Base-by-base conservation (phyloP, 2,113 vertebrate genomes). In the Triplophysa dalaica region DNA sequence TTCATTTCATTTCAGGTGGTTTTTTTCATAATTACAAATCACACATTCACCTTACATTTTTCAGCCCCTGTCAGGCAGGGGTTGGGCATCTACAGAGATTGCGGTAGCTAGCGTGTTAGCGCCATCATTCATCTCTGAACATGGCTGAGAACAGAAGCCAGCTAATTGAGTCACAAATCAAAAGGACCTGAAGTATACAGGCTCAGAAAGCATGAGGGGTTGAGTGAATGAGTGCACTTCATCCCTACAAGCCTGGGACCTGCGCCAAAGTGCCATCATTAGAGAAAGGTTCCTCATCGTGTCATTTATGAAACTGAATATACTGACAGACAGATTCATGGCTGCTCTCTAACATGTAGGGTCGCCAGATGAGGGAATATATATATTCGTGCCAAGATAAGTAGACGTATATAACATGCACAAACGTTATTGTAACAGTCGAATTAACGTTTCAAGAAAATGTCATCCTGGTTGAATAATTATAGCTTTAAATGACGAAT, bases 161-260 rank as follows among this genome's bases (percentile, higher is more conserved):
- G 79, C 79, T 76, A 81, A 81, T 61, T 61, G 52, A 68, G 72
- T 81, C 79, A 81, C 79, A 81, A 81, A 81, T 76, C 79, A 81
- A 76, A 74, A 64, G 62, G 45, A 77, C 41, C 17, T 9, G 26
- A 45, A 65, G 24, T 77, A 45, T 65, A 65, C 62, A 7, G 26
- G 61, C 62, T 64, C 75, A 50, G 75, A 77, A 65, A 77, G 41
- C 24, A 67, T 48, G 63, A 38, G 78, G 21, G 70, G 33, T 33
- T n/a, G 70, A 58, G 69, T 14, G 68, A 80, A 45, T 45, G 69
- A 45, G 70, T 70, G 29, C 70, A 65, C 62, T 52, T 64, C 85
- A 85, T 86, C 84, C 65, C 67, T 63, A 79, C 60, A 41, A 64
- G 52, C 29, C 21, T 12, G 63, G 64, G 82, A 77, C 41, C 41